Conservation (phyloP, 2,888 invertebrate species). For the Pyralis farinalis region DNA sequence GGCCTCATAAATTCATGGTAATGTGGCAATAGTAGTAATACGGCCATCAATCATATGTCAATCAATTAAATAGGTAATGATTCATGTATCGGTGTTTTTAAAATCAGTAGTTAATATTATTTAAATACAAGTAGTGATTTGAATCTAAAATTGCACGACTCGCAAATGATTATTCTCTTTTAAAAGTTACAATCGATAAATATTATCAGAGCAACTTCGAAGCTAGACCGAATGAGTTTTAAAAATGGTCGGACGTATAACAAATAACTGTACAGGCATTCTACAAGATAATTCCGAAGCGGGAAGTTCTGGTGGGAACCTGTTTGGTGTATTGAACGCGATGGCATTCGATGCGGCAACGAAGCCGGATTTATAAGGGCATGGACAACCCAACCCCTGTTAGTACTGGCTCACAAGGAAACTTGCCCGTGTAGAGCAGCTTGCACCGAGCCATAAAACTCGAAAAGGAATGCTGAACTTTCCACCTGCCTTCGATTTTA, state of each 20-base stretch:
- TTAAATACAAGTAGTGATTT: too few species aligned
- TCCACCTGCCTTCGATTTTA: constrained; percentile 54
- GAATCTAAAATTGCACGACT: too few species aligned
- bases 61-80: too few species aligned
- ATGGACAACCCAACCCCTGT: constrained; percentile 32
- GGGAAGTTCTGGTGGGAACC: constrained; percentile 64
- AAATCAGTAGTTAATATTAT: too few species aligned
- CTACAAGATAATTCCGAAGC: constrained; percentile 64
- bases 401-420: constrained; percentile 36
- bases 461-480: constrained; percentile 41
- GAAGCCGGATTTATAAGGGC: constrained; percentile 62
- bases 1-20: too few species aligned
- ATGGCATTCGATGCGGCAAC: constrained; percentile 53
- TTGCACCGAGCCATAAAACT: constrained; percentile 36
- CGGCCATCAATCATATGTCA: too few species aligned
- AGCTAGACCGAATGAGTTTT: constrained; percentile 23
- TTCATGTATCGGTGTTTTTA: too few species aligned
- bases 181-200: background rate
- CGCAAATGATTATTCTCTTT: too few species aligned
- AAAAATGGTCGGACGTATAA: constrained; percentile 24
- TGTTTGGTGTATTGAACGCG: constrained; percentile 66
- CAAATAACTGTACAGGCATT: constrained; percentile 65
- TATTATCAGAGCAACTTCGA: constrained; percentile 14
- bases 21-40: too few species aligned
- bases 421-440: constrained; percentile 38